Percentiles rank a stretch among this genome's conserved stretches.
Evolutionary conservation across 2,888 invertebrate species (phyloP).

Genomic region (Philaethria dido): DNA sequence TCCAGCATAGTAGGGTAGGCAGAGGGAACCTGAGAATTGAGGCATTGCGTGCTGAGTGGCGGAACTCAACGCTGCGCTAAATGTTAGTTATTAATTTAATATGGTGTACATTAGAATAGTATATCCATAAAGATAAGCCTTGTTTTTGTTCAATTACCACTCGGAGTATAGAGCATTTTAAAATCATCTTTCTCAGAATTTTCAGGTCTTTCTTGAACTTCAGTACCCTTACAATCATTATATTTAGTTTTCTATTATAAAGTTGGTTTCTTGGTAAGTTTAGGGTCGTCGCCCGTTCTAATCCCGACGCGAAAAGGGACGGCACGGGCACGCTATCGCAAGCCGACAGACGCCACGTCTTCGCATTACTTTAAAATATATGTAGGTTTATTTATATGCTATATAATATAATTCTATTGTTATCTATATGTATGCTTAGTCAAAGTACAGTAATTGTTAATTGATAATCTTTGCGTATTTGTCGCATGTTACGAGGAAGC

Average conservation of each 20-base stretch:
- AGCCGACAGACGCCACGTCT: conserved; percentile 53
- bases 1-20: no score
- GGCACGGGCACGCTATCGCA: conserved; percentile 71
- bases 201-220: not conserved
- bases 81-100: no score
- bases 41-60: no score
- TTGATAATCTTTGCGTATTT: no score
- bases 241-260: conserved; percentile 45
- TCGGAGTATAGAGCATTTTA: not conserved
- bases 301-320: conserved; percentile 61
- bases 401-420: not conserved
- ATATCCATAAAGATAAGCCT: no score
- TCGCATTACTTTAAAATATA: conserved; percentile 38
- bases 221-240: conserved; percentile 30
- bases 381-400: conserved; percentile 22
- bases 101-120: no score
- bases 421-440: not conserved
- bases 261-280: conserved; percentile 59
- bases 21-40: no score
- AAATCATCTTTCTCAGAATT: not conserved
- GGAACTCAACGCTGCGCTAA: no score
- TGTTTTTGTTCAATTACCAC: not conserved
- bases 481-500: no score
- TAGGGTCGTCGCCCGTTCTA: conserved; percentile 56
- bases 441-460: no score